Percentiles rank a stretch among this genome's conserved stretches.
Evolutionary conservation across 2,113 vertebrate genomes (phyloP).

Genomic region (Theristicus caerulescens): DNA sequence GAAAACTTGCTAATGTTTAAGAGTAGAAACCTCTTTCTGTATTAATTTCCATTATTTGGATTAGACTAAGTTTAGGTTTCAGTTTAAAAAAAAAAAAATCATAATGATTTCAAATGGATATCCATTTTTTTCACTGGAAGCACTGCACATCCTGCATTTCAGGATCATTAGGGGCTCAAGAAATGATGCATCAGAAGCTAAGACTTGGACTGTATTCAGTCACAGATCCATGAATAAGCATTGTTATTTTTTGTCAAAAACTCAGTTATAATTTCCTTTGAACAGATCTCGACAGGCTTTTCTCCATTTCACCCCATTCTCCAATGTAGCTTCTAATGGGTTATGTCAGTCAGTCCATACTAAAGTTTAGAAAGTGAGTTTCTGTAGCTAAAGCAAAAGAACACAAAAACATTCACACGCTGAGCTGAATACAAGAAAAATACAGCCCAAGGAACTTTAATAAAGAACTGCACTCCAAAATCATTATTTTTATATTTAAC

Average conservation of each 20-base stretch:
- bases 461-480: not conserved
- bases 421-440: not conserved
- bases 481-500: slow-evolving; percentile 32
- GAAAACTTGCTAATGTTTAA: not conserved
- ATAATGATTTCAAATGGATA: not conserved
- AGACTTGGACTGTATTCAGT: not conserved
- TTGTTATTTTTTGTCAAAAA: not conserved
- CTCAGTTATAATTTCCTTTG: not conserved
- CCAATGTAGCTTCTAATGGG: not conserved
- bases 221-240: not conserved
- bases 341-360: not conserved
- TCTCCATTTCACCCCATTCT: not conserved
- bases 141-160: not conserved
- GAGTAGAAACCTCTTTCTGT: not conserved
- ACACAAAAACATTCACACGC: not conserved
- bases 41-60: not conserved
- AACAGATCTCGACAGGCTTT: not conserved
- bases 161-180: not conserved
- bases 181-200: not conserved
- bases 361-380: not conserved
- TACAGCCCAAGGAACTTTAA: not conserved
- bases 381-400: not conserved
- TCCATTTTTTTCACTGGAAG: not conserved
- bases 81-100: not conserved
- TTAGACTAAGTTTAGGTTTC: not conserved